Base-by-base conservation (phyloP, 1,140 invertebrate species). In the Leptopilina boulardi region DNA sequence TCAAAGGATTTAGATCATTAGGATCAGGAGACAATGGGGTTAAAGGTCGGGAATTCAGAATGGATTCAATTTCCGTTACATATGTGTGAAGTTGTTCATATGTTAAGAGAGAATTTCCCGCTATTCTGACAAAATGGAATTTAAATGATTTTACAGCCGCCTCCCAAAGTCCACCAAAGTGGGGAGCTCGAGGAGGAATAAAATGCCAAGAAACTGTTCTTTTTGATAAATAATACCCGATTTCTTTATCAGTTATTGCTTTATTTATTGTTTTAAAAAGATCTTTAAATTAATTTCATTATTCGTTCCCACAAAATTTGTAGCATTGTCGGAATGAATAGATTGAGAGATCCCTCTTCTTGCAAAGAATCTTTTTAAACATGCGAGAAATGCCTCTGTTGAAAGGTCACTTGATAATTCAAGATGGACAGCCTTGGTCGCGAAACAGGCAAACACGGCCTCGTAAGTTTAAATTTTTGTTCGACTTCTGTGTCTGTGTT, bases 41-140 rank as follows among this genome's bases (percentile, higher is more conserved):
- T 5, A 88, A 41, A 13, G 83, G 85, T n/a, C 86, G 77, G n/a
- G 83, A 86, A 77, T 89, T 89, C 5, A 89, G 73, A 18, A 82
- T 71, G 5, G 34, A 38, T 9, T 38, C 34, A 6, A 38, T 38
- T 38, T 38, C 5, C 34, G 34, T 38, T 38, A 87, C 56, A 6
- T 86, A 38, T 0, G 85, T 87, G 5, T 59, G 18, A 0, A 89
- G 72, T 66, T 88, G 82, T 78, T 88, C 82, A 73, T 79, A 78
- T 10, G 82, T 87, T 15, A 88, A 78, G 9, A 71, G 23, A 19
- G 80, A 18, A 19, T 83, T 76, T 34, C 34, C 34, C 2, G 34
- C 34, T 1, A 38, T 38, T 38, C 34, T 38, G 5, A 38, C 34
- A 3, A 6, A 38, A 6, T 38, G 34, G 9, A 38, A 38, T 38